Conservation (phyloP, 1,140 invertebrate genomes). For the Leptoteleia sp. region DNA sequence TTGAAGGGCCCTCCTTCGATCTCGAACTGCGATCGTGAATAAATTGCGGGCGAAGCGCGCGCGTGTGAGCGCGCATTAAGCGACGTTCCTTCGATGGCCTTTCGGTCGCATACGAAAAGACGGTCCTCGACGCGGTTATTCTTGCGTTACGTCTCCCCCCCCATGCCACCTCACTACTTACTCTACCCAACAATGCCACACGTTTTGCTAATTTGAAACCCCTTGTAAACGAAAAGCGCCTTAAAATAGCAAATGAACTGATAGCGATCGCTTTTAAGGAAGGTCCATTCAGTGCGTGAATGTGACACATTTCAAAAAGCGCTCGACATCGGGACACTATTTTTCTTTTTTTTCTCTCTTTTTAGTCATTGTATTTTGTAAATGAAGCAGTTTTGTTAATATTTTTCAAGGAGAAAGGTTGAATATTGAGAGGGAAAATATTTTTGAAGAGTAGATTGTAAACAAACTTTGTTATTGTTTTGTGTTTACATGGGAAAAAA, state of each 20-base stretch:
- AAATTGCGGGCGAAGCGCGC: slow-evolving; percentile 59
- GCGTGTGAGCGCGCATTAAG: slow-evolving; percentile 67
- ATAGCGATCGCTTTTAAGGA: slow-evolving; percentile 24
- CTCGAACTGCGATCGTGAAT: slow-evolving; percentile 61
- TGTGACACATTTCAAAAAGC: slow-evolving; percentile 3
- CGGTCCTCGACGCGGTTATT: slow-evolving; percentile 34
- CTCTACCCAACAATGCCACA: slow-evolving; percentile 35
- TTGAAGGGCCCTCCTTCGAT: slow-evolving; percentile 59
- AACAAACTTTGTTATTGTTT: no score
- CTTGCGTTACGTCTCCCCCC: slow-evolving; percentile 34
- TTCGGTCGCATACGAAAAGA: slow-evolving; percentile 48
- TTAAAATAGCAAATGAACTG: slow-evolving; percentile 42
- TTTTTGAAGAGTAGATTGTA: no score
- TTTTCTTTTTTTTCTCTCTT: no score
- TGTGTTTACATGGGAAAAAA: no score
- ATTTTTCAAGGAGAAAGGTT: no score
- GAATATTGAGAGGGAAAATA: no score
- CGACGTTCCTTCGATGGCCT: slow-evolving; percentile 42
- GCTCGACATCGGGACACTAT: no score
- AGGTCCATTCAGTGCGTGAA: slow-evolving; percentile 9
- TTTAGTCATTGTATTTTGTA: no score
- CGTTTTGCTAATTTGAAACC: slow-evolving; percentile 50
- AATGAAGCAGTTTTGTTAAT: no score
- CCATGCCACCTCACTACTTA: no score
- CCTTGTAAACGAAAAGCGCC: slow-evolving; percentile 42